Evolutionary conservation across 2,797 vertebrate species (phyloP).

Genomic region (Phataginus tricuspis): DNA sequence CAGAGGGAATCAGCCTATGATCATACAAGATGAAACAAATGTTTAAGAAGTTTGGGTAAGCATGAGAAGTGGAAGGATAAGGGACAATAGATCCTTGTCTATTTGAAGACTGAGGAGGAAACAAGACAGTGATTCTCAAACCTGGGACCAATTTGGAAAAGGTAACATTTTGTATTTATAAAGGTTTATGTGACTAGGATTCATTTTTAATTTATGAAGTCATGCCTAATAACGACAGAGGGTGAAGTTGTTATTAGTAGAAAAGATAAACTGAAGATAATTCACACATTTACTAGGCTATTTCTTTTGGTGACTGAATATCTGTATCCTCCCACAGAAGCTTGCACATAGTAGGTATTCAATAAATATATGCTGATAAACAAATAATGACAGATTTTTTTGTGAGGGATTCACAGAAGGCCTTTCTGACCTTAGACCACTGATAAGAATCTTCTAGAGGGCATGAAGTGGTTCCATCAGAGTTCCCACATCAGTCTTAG

Average conservation of each 20-base stretch:
- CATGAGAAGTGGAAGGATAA: neutral
- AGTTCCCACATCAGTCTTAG: neutral
- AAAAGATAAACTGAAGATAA: neutral
- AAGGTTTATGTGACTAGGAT: neutral
- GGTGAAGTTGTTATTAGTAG: neutral
- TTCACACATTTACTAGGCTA: neutral
- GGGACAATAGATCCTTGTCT: neutral
- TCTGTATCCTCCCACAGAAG: neutral
- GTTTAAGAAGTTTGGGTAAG: neutral
- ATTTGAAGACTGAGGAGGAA: neutral
- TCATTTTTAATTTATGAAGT: conserved; percentile 27
- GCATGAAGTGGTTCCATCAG: neutral
- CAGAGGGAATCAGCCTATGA: neutral
- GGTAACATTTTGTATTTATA: neutral
- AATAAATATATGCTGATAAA: neutral
- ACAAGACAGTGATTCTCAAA: conserved; percentile 23
- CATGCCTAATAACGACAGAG: neutral
- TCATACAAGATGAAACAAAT: neutral
- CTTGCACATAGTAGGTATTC: neutral
- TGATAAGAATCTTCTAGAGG: neutral
- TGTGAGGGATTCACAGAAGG: neutral
- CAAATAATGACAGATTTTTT: neutral
- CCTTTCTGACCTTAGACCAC: neutral
- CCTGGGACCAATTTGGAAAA: neutral
- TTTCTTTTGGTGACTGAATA: conserved; percentile 32